Conservation (phyloP, 2,113 vertebrate species). For the Bucco capensis region DNA sequence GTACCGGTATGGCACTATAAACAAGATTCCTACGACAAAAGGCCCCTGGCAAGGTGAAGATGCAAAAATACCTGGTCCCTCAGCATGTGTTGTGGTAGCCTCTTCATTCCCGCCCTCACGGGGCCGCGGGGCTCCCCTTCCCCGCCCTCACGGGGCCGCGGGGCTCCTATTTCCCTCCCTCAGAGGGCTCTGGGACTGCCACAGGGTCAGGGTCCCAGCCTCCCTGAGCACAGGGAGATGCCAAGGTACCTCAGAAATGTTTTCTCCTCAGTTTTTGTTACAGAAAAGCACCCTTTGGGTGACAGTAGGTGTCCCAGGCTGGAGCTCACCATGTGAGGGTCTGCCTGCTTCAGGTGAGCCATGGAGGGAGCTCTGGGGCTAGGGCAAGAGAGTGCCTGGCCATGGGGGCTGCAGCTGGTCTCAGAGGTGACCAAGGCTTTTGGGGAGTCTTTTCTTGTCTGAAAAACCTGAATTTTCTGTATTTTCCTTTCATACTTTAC, state of each 20-base stretch:
- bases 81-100: accelerated
- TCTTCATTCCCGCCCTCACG: not conserved
- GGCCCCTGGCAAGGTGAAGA: accelerated
- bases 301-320: not conserved
- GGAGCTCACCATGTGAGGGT: accelerated
- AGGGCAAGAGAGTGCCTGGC: not conserved
- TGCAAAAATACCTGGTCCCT: too few relatives aligned
- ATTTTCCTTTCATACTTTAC: not conserved
- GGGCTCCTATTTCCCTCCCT: not conserved
- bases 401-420: accelerated
- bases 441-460: not conserved
- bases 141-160: not conserved
- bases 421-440: not conserved
- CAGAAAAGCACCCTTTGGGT: not conserved
- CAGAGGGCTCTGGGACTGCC: not conserved
- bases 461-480: not conserved
- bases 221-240: not conserved
- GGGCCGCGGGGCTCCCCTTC: accelerated
- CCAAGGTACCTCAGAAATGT: too few relatives aligned
- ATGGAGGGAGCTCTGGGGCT: not conserved
- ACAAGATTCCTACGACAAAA: not conserved
- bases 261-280: not conserved
- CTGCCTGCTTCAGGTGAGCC: accelerated
- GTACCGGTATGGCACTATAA: not conserved
- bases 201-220: accelerated